phyloP scores from a whole-genome alignment of 2,113 vertebrate genomes.

The Aegithalos caudatus region DNA sequence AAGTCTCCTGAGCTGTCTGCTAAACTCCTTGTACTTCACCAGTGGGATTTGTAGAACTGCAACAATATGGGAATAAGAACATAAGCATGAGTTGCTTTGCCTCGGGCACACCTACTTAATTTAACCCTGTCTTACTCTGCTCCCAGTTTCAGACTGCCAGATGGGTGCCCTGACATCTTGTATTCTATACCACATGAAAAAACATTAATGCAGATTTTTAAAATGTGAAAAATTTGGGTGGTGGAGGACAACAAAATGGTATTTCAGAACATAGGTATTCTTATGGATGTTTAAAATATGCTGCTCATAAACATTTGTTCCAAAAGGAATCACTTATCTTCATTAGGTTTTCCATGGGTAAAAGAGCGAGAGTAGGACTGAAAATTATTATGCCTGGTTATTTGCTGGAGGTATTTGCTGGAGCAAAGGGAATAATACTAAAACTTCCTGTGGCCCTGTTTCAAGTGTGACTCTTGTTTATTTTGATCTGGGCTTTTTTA shows the following conservation, averaged over 20 bases:
- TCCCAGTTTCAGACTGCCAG: neutral
- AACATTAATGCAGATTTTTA: neutral
- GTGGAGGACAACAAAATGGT: neutral
- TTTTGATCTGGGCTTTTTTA: neutral
- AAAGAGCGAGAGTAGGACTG: neutral
- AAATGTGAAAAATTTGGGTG: neutral
- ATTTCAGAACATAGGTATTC: neutral
- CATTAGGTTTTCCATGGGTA: neutral
- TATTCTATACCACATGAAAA: neutral
- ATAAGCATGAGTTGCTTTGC: neutral
- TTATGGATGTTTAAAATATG: neutral
- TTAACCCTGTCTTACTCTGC: neutral
- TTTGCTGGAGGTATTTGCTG: neutral
- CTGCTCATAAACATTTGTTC: neutral
- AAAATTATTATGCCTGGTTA: neutral
- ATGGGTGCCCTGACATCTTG: neutral
- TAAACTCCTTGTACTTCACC: neutral
- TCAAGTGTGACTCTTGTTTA: neutral
- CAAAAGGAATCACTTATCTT: neutral
- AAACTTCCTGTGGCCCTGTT: neutral
- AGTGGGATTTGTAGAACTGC: neutral
- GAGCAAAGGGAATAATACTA: neutral
- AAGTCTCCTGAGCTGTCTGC: neutral
- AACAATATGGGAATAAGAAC: neutral
- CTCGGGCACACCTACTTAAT: neutral